Base-by-base conservation (phyloP, 2,888 invertebrate genomes). In the Sacculina carcini region DNA sequence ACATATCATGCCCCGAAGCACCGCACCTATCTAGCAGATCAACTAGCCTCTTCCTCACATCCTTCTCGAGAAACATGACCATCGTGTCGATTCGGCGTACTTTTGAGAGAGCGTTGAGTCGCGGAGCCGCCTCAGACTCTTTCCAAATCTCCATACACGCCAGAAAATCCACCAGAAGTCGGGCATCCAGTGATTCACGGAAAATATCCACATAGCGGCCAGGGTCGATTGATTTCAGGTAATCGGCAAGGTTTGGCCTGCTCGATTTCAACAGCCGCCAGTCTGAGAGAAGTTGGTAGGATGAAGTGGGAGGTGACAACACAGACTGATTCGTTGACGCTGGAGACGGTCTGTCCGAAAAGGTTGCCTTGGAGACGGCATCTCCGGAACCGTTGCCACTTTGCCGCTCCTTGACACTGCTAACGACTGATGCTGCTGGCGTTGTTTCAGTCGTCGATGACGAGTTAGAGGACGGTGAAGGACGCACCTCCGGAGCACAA, bases 101-200 rank as follows among this genome's bases (percentile, higher is more conserved):
- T 9, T 21, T 21, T 4, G 21, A n/a, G 21, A 52, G 40, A 9
- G 42, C 50, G 19, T 42, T n/a, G 23, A 52, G 32, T 16, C 24
- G 38, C 3, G 39, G 6, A 3, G 24, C 23, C 5, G 21, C 3
- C 21, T 38, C 19, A 3, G 38, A 12, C 12, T 28, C 28, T 28
- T 28, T 28, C 26, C 28, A 24, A 2, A 9, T 5, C 24, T 39
- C 29, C 5, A 32, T 23, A 10, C 24, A 28, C n/a, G 23, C 16
- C 14, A 57, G 26, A 31, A 57, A 53, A 31, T 44, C 40, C 21
- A 54, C 47, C 39, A 57, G 55, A 7, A 56, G 32, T 36, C 52
- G 51, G 10, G 53, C 46, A 23, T 56, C 56, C 29, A 57, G 51
- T 10, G 51, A 44, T 31, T 57, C 48, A 16, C 53, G 52, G 46